Conservation (phyloP, 1,140 invertebrate species). For the Oryzaephilus surinamensis region DNA sequence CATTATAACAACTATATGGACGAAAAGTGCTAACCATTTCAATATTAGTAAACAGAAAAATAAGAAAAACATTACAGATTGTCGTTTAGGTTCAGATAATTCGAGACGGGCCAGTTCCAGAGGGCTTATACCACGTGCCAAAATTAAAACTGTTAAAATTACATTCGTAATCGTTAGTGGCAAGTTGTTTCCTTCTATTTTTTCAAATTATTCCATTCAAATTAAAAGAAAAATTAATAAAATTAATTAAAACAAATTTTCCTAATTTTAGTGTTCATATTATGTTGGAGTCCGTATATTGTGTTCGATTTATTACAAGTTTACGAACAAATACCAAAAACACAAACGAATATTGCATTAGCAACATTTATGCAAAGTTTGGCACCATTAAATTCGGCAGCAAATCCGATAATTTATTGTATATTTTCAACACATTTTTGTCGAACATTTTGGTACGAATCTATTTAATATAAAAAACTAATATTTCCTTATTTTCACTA, state of each 20-base stretch:
- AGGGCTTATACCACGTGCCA: constrained; percentile 85
- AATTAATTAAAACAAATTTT: not conserved
- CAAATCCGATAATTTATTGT: constrained; percentile 92
- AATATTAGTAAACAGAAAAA: constrained; percentile 7
- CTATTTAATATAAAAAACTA: constrained; percentile 2
- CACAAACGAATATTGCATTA: constrained; percentile 70
- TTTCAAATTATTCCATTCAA: not conserved
- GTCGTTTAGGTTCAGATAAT: constrained; percentile 34
- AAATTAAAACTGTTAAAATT: constrained; percentile 70
- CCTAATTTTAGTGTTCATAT: constrained; percentile 70
- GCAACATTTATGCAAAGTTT: constrained; percentile 89
- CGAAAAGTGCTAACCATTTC: constrained; percentile 51
- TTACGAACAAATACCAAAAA: constrained; percentile 69
- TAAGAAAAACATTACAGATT: constrained; percentile 7
- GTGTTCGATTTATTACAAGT: constrained; percentile 89
- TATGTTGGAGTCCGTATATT: constrained; percentile 95
- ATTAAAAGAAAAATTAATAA: not conserved
- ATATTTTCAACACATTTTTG: constrained; percentile 87
- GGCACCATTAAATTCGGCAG: constrained; percentile 86
- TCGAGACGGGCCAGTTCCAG: constrained; percentile 61
- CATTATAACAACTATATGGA: constrained; percentile 88
- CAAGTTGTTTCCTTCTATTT: constrained; percentile 38
- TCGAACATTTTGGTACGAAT: constrained; percentile 64
- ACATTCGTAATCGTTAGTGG: constrained; percentile 90
- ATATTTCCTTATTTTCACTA: too few species aligned